Evolutionary conservation across 1,140 invertebrate species (phyloP).

Genomic region (Stegodyphus mimosarum): DNA sequence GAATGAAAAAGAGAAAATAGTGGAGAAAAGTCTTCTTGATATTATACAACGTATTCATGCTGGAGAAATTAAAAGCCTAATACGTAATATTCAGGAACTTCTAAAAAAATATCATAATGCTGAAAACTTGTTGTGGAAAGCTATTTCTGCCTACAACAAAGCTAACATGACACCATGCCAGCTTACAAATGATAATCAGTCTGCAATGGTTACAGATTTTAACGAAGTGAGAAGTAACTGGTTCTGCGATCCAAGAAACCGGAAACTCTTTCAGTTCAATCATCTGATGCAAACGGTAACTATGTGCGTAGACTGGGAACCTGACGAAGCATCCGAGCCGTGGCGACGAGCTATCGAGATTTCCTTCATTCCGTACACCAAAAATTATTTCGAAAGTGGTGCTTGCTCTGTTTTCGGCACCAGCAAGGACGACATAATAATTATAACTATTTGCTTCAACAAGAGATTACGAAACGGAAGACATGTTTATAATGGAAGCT

Average conservation of each 20-base stretch:
- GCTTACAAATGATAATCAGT: neutral
- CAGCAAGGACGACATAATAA: neutral
- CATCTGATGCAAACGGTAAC: neutral
- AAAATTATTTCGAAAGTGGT: neutral
- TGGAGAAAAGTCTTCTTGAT: neutral
- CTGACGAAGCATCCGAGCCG: neutral
- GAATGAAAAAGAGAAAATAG: neutral
- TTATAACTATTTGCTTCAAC: neutral
- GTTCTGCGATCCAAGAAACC: neutral
- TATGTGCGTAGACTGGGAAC: neutral
- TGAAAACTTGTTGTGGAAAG: neutral
- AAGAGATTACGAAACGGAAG: neutral
- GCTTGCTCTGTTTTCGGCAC: neutral
- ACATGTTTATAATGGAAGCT: neutral
- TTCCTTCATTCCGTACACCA: neutral
- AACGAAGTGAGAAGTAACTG: neutral
- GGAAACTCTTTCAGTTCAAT: neutral
- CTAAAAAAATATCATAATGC: neutral
- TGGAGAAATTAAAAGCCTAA: neutral
- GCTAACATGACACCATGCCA: neutral
- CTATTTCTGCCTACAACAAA: neutral
- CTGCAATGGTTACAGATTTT: neutral
- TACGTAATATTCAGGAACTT: neutral
- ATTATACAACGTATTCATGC: neutral
- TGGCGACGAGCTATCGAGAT: neutral